Evolutionary conservation across 1,140 invertebrate species (phyloP).

Genomic region (Hermetia illucens): DNA sequence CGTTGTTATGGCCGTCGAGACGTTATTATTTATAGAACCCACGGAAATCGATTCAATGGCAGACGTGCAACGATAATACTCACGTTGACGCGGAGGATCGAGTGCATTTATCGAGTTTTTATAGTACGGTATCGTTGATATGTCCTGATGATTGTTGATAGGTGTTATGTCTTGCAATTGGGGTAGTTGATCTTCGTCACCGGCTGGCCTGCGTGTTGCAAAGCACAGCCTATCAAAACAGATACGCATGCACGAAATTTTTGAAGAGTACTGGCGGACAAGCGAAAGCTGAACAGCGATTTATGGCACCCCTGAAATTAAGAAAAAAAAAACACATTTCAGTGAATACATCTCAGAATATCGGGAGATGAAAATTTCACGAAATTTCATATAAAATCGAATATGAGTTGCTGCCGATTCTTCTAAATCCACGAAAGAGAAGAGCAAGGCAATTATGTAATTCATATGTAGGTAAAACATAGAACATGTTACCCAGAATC

Average conservation of each 20-base stretch:
- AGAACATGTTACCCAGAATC: no score
- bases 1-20: no score
- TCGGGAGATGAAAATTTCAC: no score
- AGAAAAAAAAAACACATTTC: conserved; percentile 2
- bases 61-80: background rate
- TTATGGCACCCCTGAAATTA: background rate
- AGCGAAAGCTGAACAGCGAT: background rate
- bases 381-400: no score
- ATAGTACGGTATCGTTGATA: conserved; percentile 7
- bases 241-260: conserved; percentile 68
- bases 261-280: conserved; percentile 2
- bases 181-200: conserved; percentile 47
- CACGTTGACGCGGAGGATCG: conserved; percentile 6
- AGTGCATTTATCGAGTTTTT: conserved; percentile 5
- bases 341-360: no score
- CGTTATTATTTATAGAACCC: no score
- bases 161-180: conserved; percentile 15
- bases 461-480: no score
- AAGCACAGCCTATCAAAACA: conserved; percentile 76
- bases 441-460: no score
- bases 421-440: no score
- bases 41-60: no score
- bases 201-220: conserved; percentile 65
- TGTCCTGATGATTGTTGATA: conserved; percentile 30
- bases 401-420: no score